Base-by-base conservation (phyloP, 2,888 invertebrate species). In the Ichneumon xanthorius region DNA sequence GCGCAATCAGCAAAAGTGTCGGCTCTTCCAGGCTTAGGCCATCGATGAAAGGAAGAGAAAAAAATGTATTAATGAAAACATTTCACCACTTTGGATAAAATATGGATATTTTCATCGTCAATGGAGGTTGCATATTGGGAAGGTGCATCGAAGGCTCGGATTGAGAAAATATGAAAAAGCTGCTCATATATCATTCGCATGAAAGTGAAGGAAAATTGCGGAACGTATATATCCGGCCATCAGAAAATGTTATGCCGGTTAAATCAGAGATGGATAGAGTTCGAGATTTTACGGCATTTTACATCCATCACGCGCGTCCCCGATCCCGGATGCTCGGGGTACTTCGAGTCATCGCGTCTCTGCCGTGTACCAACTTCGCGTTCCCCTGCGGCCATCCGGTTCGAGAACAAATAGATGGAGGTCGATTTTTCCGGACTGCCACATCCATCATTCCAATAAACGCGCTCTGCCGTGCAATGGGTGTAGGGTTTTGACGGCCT, bases 401-500 rank as follows among this genome's bases (percentile, higher is more conserved):
- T 63, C 77, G 45, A 37, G 70, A 65, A 85, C 63, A 79, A 82
- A 85, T 79, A 33, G 76, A 72, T 48, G 78, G 53, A 65, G 75
- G 53, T 78, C 61, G 73, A 82, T 81, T 71, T 78, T 33, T 37
- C 37, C 63, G 45, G 33, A 81, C 65, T 75, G 81, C 53, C 65
- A 63, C 85, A 75, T 85, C 81, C 65, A 67, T 85, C 81, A 85
- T 78, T 70, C 65, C 85, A 75, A 81, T 78, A 81, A 81, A 81
- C 68, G 45, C 67, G 68, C 63, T 76, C 58, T 72, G 30, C 77
- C 30, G 78, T 78, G 55, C 75, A 78, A 81, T 22, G 67, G 58
- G 14, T 19, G 45, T 61, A 55, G 48, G 40, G 50, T 33, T 37
- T 45, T 55, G 72, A 48, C 22, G 58, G 22, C 67, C 63, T 48